Conservation (phyloP, 1,140 invertebrate genomes). For the Ganaspis sp. region DNA sequence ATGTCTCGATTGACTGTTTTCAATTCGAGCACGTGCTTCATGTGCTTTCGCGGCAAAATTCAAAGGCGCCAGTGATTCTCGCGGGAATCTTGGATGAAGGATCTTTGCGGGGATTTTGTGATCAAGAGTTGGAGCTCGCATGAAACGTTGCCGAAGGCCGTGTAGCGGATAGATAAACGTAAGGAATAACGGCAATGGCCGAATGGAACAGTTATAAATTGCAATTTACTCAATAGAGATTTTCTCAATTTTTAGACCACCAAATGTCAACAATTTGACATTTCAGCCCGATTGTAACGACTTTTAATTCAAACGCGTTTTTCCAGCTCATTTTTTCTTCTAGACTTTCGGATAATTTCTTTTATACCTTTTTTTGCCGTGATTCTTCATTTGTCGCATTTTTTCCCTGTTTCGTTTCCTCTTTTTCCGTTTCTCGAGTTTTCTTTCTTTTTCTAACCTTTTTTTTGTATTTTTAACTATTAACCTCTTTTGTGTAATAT, state of each 20-base stretch:
- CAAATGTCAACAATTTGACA: not conserved
- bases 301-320: too few species aligned
- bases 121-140: not conserved
- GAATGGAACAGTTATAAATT: conserved; percentile 26
- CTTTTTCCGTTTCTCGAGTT: too few species aligned
- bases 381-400: too few species aligned
- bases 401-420: too few species aligned
- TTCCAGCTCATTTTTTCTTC: too few species aligned
- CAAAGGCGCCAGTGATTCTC: conserved; percentile 18
- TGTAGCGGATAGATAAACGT: conserved; percentile 22
- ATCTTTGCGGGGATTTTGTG: conserved; percentile 2
- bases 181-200: conserved; percentile 24
- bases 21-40: conserved; percentile 14
- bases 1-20: not conserved
- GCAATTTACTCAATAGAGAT: not conserved
- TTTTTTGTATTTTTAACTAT: too few species aligned
- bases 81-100: not conserved
- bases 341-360: too few species aligned
- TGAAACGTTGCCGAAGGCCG: conserved; percentile 7
- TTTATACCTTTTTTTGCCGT: too few species aligned
- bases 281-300: too few species aligned
- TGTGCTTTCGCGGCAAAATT: conserved; percentile 22
- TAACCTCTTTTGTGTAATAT: too few species aligned
- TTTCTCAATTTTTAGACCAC: not conserved
- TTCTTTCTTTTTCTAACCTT: too few species aligned